A percentile compares a stretch with the other conserved stretches of the same genome.
These are phyloP conservation scores for Pangasianodon gigas DNA, from an alignment of 2,113 vertebrate species.

Conservation along the genomic window DNA sequence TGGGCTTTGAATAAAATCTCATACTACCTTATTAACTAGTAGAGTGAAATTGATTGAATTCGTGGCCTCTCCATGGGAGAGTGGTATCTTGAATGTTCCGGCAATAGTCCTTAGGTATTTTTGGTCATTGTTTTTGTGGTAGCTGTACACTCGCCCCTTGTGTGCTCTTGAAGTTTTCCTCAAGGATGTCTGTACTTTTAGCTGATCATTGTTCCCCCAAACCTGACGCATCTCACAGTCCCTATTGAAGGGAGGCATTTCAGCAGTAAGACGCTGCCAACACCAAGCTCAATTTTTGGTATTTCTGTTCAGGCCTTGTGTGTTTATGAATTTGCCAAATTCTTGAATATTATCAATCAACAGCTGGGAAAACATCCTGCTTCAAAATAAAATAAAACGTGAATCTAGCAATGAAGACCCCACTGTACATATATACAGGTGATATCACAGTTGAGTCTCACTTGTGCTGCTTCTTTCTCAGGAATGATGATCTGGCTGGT, in stretches of 20 bases:
- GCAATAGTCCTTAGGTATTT: too few relatives aligned
- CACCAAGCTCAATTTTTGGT: neutral
- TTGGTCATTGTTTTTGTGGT: neutral
- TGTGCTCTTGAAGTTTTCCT: neutral
- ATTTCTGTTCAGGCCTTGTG: neutral
- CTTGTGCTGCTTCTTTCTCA: constrained; percentile 27
- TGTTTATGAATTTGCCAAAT: neutral
- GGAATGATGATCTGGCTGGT: constrained; percentile 71
- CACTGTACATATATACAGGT: neutral
- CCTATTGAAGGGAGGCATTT: neutral
- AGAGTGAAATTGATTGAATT: neutral
- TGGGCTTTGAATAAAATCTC: too few relatives aligned
- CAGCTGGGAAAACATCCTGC: neutral
- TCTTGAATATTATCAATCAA: neutral
- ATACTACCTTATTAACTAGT: neutral
- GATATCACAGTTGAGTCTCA: neutral
- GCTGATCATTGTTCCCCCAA: neutral
- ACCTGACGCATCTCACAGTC: neutral
- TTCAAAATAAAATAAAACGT: neutral
- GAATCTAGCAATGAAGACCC: neutral
- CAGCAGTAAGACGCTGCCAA: neutral
- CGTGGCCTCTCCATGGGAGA: neutral
- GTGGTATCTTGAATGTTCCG: neutral
- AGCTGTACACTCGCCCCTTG: neutral
- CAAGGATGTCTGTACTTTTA: neutral